These are phyloP conservation scores for Pristiophorus japonicus DNA, from an alignment of 2,113 vertebrate species.

Conservation along the genomic window DNA sequence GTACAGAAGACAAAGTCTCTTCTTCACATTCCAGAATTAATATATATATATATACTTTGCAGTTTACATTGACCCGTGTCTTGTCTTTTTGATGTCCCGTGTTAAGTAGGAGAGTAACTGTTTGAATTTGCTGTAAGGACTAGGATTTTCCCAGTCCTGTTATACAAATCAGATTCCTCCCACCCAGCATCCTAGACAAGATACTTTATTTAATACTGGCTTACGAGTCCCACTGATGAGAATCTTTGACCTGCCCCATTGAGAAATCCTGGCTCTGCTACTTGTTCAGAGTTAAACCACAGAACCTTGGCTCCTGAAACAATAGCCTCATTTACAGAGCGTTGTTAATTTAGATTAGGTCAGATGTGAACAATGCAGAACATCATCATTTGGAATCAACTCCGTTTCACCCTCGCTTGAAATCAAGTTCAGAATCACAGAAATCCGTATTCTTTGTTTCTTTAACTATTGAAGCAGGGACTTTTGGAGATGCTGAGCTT, in stretches of 20 bases:
- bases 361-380: slow-evolving; percentile 21
- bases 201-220: background rate
- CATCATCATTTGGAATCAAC: background rate
- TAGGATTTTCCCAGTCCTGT: background rate
- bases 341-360: slow-evolving; percentile 21
- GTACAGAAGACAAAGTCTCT: background rate
- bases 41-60: background rate
- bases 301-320: background rate
- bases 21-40: background rate
- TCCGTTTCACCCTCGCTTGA: background rate
- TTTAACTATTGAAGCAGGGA: background rate
- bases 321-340: slow-evolving; percentile 6
- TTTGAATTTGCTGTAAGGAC: background rate
- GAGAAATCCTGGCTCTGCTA: background rate
- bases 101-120: background rate
- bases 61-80: background rate
- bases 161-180: background rate
- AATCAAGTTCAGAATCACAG: background rate
- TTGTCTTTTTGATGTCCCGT: background rate
- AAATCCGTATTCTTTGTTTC: background rate
- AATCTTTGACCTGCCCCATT: background rate
- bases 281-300: background rate
- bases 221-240: background rate
- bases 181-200: background rate
- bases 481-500: background rate